Evolutionary conservation across 2,888 invertebrate species (phyloP), one percentile per base, ranked within the genome.

Genomic region (Anthophora plumipes): DNA sequence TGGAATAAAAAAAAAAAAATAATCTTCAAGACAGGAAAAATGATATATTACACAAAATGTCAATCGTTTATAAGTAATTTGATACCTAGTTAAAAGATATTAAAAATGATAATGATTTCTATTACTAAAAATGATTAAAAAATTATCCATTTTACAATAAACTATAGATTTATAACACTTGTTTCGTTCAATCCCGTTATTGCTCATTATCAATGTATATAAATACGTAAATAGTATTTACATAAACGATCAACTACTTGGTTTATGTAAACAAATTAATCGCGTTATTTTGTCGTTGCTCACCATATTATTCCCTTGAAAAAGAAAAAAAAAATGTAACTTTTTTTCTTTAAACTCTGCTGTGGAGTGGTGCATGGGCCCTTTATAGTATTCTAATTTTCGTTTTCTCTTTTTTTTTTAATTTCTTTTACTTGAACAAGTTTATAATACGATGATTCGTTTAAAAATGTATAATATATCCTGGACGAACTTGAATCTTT

Each of bases 331-430:
- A 61, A n/a, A 3, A 54, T 20, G 14, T 17, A 60, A 54, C 50
- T 69, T 61, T 50, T 61, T 50, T 43, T 69, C 7, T 52, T 71
- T 43, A 41, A 77, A 77, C 79, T 79, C 79, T 79, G 59, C 22
- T 77, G 52, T 59, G 79, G 79, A 79, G 79, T 79, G 79, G 79
- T 79, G 79, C 64, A 64, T 55, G 69, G 79, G 78, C 31, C 69
- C 43, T 63, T 50, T 22, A 55, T 43, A 17, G 22, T 77, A 76
- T 31, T 61, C 20, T 60, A 46, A 39, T 54, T 68, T 76, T 46
- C 43, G 46, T 60, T 57, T 17, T 4, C 41, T 12, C 14, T 12
- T 52, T 5, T 20, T 60, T 14, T 41, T 37, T 31, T 7, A 9
- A 22, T 39, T 63, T 0, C 22, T 17, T 63, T 17, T 37, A 61